Evolutionary conservation across 2,888 invertebrate species (phyloP), one percentile per base, ranked within the genome.

Genomic region (Cryptocephalus primarius): DNA sequence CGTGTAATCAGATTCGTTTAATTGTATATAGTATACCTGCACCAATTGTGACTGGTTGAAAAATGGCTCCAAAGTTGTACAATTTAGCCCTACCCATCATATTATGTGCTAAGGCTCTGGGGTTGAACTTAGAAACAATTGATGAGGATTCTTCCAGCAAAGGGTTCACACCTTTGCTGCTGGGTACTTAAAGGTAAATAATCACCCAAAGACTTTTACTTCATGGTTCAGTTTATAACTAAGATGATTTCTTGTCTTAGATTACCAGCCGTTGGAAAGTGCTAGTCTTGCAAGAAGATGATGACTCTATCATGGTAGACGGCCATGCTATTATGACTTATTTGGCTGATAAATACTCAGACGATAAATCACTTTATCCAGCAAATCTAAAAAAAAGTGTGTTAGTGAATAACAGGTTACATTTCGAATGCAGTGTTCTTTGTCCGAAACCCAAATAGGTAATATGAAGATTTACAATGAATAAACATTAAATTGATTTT

Each of bases 271-370:
- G 72, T 54, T 76, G 75, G 55, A 73, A 73, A 40, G 63, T 79
- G 40, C 79, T 79, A 9, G 74, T 75, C 8, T 64, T 79, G 36
- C 11, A 11, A 11, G 72, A 75, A 56, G 75, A 73, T 48, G 71
- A 72, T 34, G 77, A 75, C 42, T 75, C 72, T 61, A 47, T 70
- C 74, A 48, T 59, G 14, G 70, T 44, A 61, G 66, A 54, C 51
- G 75, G 75, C 48, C 74, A 75, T 52, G 74, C 74, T 0, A 75
- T 75, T 34, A 63, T 66, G 11, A 63, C 56, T 8, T 76, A 74
- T 52, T 61, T 79, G 53, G 72, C 71, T 3, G 67, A 69, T 8
- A 76, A 77, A 58, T 79, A 77, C 57, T 75, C 69, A 1, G 68
- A 71, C 43, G 64, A 68, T 50, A 74, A 75, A 55, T 55, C 62